Evolutionary conservation across 2,888 invertebrate genomes (phyloP).

Genomic region (Ischnura elegans): DNA sequence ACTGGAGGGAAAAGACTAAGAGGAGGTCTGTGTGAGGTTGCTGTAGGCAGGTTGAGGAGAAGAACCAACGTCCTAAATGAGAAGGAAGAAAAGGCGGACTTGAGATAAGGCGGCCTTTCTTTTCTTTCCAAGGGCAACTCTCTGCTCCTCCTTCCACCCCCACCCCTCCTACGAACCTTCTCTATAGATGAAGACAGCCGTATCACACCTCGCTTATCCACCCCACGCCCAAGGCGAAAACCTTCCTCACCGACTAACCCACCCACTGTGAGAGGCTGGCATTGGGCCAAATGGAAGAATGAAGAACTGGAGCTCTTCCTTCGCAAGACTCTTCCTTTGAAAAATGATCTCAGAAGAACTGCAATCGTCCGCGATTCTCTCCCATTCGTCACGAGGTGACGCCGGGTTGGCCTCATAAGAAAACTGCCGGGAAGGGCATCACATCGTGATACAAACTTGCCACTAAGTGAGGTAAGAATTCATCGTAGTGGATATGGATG

Average conservation of each 20-base stretch:
- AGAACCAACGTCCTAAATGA: constrained; percentile 9
- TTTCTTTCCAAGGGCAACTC: too few species aligned
- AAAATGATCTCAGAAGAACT: neutral
- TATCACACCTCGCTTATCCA: neutral
- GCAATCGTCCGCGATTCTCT: neutral
- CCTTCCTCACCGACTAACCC: neutral
- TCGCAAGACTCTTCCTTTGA: neutral
- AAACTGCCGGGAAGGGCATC: too few species aligned
- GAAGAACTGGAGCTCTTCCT: constrained; percentile 8
- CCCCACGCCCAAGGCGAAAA: too few species aligned
- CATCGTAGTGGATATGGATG: too few species aligned
- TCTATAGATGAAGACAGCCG: neutral
- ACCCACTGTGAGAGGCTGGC: neutral
- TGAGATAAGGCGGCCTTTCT: constrained; percentile 8
- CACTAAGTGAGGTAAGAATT: too few species aligned
- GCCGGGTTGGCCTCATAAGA: neutral
- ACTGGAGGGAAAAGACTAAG: too few species aligned
- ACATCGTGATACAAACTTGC: too few species aligned
- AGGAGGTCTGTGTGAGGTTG: too few species aligned
- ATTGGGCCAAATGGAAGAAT: neutral
- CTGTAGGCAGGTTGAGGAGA: neutral
- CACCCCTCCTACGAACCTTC: too few species aligned
- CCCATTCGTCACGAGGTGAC: neutral
- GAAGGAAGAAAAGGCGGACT: constrained; percentile 15
- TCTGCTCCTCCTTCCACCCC: neutral